Percentiles rank a stretch among this genome's conserved stretches.
These are phyloP conservation scores for Drosophila bocki DNA, from an alignment of 1,140 invertebrate species.

Conservation along the genomic window DNA sequence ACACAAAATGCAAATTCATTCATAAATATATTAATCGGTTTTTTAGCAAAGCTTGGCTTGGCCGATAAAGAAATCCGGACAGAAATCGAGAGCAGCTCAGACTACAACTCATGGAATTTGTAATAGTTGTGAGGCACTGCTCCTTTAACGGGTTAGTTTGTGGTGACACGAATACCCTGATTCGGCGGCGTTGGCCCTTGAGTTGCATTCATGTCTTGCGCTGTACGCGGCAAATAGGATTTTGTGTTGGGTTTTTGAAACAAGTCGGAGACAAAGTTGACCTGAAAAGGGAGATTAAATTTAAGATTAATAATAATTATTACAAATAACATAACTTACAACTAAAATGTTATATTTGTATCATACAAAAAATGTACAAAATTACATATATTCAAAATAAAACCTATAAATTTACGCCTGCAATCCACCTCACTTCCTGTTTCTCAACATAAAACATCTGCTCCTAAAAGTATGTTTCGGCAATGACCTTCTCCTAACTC, in stretches of 20 bases:
- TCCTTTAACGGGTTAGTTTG: slow-evolving; percentile 48
- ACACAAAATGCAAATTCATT: slow-evolving; percentile 24
- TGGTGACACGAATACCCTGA: slow-evolving; percentile 48
- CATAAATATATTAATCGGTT: slow-evolving; percentile 22
- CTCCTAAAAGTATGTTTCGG: slow-evolving; percentile 65
- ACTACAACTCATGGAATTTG: slow-evolving; percentile 71
- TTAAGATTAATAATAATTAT: too few relatives aligned
- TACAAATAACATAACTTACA: too few relatives aligned
- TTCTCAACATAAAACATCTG: not conserved
- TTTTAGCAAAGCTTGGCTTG: slow-evolving; percentile 38
- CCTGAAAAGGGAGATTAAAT: slow-evolving; percentile 48
- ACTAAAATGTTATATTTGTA: too few relatives aligned
- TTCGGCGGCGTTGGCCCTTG: not conserved
- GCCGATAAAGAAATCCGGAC: slow-evolving; percentile 12
- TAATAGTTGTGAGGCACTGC: slow-evolving; percentile 30
- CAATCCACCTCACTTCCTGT: not conserved
- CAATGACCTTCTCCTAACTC: not conserved
- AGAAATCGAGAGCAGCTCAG: not conserved
- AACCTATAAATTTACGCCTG: too few relatives aligned
- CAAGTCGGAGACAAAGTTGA: slow-evolving; percentile 78
- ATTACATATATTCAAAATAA: not conserved
- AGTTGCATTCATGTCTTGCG: slow-evolving; percentile 60
- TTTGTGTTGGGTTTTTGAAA: slow-evolving; percentile 56
- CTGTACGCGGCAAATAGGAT: slow-evolving; percentile 62
- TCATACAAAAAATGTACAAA: not conserved